phyloP scores from a whole-genome alignment of 2,797 vertebrate genomes.

The Cetoscarus ocellatus region DNA sequence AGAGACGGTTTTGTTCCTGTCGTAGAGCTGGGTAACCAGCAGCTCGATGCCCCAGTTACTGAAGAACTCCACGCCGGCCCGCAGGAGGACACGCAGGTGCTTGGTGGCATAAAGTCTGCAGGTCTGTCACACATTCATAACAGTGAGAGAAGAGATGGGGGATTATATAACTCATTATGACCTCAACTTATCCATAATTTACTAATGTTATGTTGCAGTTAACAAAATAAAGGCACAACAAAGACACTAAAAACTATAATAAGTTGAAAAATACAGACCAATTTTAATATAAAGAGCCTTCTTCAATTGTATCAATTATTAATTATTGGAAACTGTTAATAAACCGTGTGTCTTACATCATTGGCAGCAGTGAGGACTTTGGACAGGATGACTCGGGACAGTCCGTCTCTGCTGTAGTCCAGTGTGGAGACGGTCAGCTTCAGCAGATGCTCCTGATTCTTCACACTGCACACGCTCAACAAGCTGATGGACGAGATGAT shows the following conservation, averaged over 20 bases:
- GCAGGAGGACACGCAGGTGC: constrained; percentile 90
- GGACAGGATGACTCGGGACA: constrained; percentile 92
- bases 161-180: neutral
- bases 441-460: constrained; percentile 93
- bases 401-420: constrained; percentile 92
- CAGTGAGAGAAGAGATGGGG: neutral
- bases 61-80: constrained; percentile 95
- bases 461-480: constrained; percentile 91
- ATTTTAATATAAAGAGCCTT: no score
- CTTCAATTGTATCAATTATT: no score
- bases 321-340: no score
- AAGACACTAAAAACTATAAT: no score
- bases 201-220: no score
- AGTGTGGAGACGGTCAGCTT: constrained; percentile 93
- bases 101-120: constrained; percentile 93
- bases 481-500: constrained; percentile 76
- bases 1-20: constrained; percentile 91
- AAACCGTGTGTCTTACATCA: constrained; percentile 83
- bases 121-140: neutral
- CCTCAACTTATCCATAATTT: no score
- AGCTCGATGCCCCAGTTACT: constrained; percentile 95
- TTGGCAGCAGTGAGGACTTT: constrained; percentile 93
- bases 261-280: no score
- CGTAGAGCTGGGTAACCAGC: constrained; percentile 92
- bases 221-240: no score